Percentiles rank a stretch among this genome's conserved stretches.
These are phyloP conservation scores for Holothuria scabra DNA, from an alignment of 53 echinoderm and acorn worm species.

Conservation along the genomic window DNA sequence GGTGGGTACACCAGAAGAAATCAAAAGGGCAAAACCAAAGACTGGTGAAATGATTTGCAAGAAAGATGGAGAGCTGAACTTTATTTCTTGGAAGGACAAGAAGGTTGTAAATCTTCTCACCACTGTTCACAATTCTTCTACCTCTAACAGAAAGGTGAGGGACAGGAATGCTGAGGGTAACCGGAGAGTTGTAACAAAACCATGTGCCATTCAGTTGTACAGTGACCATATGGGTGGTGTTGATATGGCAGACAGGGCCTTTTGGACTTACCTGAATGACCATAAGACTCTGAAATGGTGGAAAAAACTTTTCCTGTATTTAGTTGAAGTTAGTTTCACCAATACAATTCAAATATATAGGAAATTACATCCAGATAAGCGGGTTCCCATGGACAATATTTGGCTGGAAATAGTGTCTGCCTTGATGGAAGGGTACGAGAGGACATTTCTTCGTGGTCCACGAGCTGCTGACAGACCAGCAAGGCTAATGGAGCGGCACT, in stretches of 20 bases:
- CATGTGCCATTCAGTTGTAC: conserved; percentile 24
- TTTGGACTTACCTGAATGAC: conserved; percentile 21
- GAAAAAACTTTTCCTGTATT: conserved; percentile 42
- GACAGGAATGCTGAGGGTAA: conserved; percentile 3
- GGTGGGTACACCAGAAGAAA: conserved; percentile 15
- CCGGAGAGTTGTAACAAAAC: conserved; percentile 16
- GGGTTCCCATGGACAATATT: not conserved
- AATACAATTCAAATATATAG: conserved; percentile 23
- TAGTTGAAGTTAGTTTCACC: conserved; percentile 30
- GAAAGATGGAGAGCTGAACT: conserved; percentile 11
- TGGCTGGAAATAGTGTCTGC: not conserved
- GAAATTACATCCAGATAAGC: not conserved
- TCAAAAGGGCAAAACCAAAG: conserved; percentile 18
- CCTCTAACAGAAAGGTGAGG: conserved; percentile 9
- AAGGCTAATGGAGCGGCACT: not conserved
- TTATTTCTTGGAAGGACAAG: conserved; percentile 17
- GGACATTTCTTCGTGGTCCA: not conserved
- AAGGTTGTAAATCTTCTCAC: conserved; percentile 15
- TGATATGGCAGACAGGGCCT: conserved; percentile 16
- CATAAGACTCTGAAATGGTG: conserved; percentile 35
- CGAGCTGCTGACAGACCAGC: not conserved
- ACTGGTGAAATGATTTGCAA: not conserved
- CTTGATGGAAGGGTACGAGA: conserved; percentile 10
- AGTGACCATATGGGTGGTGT: conserved; percentile 34
- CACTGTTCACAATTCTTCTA: conserved; percentile 4